phyloP scores from a whole-genome alignment of 2,113 vertebrate species.

The Oryzias woworae region DNA sequence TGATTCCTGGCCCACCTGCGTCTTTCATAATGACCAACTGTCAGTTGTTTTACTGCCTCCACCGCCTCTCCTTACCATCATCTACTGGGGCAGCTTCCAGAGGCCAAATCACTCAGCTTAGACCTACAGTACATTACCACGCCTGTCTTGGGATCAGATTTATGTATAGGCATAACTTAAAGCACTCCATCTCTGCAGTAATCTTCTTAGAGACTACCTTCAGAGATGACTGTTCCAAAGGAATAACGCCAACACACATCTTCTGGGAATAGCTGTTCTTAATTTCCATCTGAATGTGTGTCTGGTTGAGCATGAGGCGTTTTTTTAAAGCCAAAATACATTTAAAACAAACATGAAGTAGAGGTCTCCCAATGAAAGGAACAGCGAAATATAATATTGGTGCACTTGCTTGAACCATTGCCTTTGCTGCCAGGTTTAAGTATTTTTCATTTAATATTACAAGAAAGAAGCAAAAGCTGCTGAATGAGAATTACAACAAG shows the following conservation, averaged over 20 bases:
- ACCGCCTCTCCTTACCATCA: slow-evolving; percentile 28
- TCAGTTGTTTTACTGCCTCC: slow-evolving; percentile 63
- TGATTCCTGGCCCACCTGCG: slow-evolving; percentile 67
- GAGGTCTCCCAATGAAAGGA: slow-evolving; percentile 27
- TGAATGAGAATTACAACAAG: neutral
- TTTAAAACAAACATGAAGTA: slow-evolving; percentile 21
- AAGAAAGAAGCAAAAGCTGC: neutral
- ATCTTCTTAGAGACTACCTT: slow-evolving; percentile 30
- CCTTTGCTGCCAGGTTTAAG: neutral
- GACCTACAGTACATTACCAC: slow-evolving; percentile 51
- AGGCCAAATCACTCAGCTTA: slow-evolving; percentile 52
- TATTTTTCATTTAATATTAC: neutral
- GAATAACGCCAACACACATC: slow-evolving; percentile 15
- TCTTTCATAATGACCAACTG: slow-evolving; percentile 66
- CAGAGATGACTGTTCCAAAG: slow-evolving; percentile 27
- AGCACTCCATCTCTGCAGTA: slow-evolving; percentile 15
- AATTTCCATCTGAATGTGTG: slow-evolving; percentile 32
- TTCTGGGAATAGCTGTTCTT: slow-evolving; percentile 11
- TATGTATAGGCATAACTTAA: slow-evolving; percentile 34
- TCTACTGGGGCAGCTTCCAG: slow-evolving; percentile 45
- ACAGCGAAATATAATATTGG: slow-evolving; percentile 4
- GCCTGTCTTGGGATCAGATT: slow-evolving; percentile 48
- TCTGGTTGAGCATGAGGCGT: slow-evolving; percentile 19
- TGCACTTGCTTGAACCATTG: neutral
- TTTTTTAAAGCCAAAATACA: slow-evolving; percentile 29